These are phyloP conservation scores for Typhlichthys eigenmanni DNA, from an alignment of 2,797 vertebrate species.

Conservation along the genomic window DNA sequence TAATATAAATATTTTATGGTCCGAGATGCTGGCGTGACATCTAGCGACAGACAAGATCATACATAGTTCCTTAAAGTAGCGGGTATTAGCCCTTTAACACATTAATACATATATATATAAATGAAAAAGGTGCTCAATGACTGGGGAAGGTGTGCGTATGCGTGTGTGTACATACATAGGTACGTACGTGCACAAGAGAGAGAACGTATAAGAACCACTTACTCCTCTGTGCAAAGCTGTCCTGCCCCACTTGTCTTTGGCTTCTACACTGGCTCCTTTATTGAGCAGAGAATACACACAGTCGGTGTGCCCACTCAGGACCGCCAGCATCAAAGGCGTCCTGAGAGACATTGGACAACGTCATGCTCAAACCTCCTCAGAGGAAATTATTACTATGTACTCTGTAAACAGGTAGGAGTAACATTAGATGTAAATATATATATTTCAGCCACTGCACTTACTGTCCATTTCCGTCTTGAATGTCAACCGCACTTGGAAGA, in stretches of 20 bases:
- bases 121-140: too few species aligned
- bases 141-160: too few species aligned
- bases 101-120: too few species aligned
- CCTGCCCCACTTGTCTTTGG: constrained; percentile 98
- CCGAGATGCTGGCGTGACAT: too few species aligned
- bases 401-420: too few species aligned
- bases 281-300: constrained; percentile 95
- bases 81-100: too few species aligned
- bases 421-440: too few species aligned
- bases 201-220: constrained; percentile 51
- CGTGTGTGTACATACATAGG: too few species aligned
- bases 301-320: constrained; percentile 95
- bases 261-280: constrained; percentile 94
- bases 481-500: constrained; percentile 93
- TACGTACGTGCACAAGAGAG: not conserved
- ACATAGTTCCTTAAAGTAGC: too few species aligned
- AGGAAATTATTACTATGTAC: not conserved
- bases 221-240: constrained; percentile 96
- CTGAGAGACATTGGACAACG: constrained; percentile 63
- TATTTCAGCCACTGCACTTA: constrained; percentile 67
- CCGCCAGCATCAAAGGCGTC: constrained; percentile 95
- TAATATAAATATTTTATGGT: too few species aligned
- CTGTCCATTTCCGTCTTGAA: constrained; percentile 98
- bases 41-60: too few species aligned
- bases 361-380: not conserved